phyloP scores from a whole-genome alignment of 2,113 vertebrate species.

The Cnemophilus loriae region DNA sequence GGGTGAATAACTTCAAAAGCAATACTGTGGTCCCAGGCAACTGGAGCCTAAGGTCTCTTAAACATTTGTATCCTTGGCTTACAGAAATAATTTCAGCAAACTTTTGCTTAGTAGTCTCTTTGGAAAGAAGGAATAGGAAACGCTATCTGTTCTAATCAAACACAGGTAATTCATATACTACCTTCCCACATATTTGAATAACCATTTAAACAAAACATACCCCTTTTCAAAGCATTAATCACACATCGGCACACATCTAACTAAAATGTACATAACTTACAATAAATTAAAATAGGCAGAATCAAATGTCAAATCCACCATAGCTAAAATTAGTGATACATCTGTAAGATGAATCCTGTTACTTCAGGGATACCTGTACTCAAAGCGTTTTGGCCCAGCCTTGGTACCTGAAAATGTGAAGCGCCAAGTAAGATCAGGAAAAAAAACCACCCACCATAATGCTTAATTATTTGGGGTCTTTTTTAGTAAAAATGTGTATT shows the following conservation, averaged over 20 bases:
- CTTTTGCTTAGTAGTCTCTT: not conserved
- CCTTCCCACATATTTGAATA: not conserved
- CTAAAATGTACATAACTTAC: not conserved
- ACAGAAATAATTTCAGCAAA: not conserved
- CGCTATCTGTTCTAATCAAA: not conserved
- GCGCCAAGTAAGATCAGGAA: not conserved
- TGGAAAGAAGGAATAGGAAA: not conserved
- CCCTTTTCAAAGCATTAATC: not conserved
- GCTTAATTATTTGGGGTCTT: not conserved
- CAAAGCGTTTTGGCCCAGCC: not conserved
- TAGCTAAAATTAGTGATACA: not conserved
- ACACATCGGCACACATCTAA: not conserved
- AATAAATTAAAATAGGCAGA: not conserved
- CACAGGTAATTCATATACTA: not conserved
- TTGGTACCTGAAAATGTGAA: not conserved
- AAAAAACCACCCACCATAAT: not conserved
- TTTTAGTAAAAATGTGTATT: not conserved
- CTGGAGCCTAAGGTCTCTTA: not conserved
- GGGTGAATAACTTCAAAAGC: not conserved
- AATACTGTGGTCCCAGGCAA: not conserved
- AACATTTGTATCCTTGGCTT: not conserved
- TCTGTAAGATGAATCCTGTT: not conserved
- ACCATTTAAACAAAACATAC: not conserved
- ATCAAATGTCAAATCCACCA: not conserved
- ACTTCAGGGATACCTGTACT: not conserved